These are phyloP conservation scores for Rhagium mordax DNA, from an alignment of 2,888 invertebrate genomes.

Conservation along the genomic window DNA sequence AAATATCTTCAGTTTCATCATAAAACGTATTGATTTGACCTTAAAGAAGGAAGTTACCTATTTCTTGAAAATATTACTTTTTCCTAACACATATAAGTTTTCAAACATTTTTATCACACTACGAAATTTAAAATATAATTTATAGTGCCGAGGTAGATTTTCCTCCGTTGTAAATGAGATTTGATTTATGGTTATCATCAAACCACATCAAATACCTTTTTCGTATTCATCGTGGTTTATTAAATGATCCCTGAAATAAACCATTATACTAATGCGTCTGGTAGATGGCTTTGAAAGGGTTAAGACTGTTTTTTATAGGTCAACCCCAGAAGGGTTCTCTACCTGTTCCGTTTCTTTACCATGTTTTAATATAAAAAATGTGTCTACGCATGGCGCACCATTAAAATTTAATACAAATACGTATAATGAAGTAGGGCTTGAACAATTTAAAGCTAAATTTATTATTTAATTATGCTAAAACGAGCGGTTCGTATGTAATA, in stretches of 20 bases:
- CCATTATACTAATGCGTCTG: slow-evolving; percentile 40
- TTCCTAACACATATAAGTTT: too few species aligned
- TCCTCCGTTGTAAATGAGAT: background rate
- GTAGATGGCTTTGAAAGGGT: slow-evolving; percentile 33
- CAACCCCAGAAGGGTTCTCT: slow-evolving; percentile 34
- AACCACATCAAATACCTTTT: slow-evolving; percentile 26
- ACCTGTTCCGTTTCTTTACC: slow-evolving; percentile 34
- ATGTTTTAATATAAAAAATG: slow-evolving; percentile 29
- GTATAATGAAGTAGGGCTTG: background rate
- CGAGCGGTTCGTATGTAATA: background rate
- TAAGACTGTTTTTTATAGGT: slow-evolving; percentile 42
- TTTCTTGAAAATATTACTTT: too few species aligned
- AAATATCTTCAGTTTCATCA: background rate
- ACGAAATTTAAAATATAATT: too few species aligned
- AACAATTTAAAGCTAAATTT: background rate
- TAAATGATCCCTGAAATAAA: slow-evolving; percentile 23
- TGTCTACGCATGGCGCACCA: slow-evolving; percentile 9
- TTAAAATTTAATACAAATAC: slow-evolving; percentile 26
- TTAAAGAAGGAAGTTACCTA: background rate
- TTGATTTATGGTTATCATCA: slow-evolving; percentile 28
- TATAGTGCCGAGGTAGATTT: too few species aligned
- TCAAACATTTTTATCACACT: too few species aligned
- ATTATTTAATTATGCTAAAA: slow-evolving; percentile 1
- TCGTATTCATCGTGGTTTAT: slow-evolving; percentile 23
- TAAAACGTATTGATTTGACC: background rate